A percentile compares a stretch with the other conserved stretches of the same genome.
Conservation (phyloP, 2,888 invertebrate genomes). For the Trichopria drosophilae region DNA sequence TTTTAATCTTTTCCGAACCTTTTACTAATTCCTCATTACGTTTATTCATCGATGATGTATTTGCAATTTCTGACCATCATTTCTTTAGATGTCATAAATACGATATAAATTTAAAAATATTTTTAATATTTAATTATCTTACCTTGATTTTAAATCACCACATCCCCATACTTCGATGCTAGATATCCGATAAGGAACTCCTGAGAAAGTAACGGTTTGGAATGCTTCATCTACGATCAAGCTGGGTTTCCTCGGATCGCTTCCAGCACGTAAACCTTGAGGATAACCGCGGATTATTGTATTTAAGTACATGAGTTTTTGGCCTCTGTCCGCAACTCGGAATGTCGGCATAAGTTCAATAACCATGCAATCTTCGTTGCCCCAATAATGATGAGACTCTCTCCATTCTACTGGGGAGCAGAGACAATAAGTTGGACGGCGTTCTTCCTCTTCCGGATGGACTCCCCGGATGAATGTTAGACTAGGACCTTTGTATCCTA, state of each 20-base stretch:
- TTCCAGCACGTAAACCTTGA: constrained; percentile 78
- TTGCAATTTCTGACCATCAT: no score
- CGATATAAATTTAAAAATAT: constrained; percentile 10
- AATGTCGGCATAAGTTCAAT: constrained; percentile 77
- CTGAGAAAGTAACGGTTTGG: constrained; percentile 50
- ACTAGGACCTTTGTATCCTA: constrained; percentile 70
- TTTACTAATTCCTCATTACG: no score
- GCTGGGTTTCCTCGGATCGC: constrained; percentile 76
- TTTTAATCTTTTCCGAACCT: no score
- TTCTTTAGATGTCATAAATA: neutral
- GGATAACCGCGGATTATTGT: constrained; percentile 82
- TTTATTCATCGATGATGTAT: no score
- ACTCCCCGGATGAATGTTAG: constrained; percentile 62
- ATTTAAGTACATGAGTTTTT: constrained; percentile 84
- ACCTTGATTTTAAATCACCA: constrained; percentile 69
- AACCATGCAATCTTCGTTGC: constrained; percentile 75
- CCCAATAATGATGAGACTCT: constrained; percentile 83
- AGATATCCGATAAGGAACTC: constrained; percentile 60
- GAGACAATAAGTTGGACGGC: constrained; percentile 71
- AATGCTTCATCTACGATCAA: constrained; percentile 68
- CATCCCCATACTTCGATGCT: constrained; percentile 80
- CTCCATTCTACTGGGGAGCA: constrained; percentile 82
- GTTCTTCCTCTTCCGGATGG: constrained; percentile 54
- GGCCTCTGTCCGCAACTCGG: constrained; percentile 64
- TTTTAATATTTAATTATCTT: constrained; percentile 13